Base-by-base conservation (phyloP, 2,797 vertebrate genomes). In the Okamejei kenojei region DNA sequence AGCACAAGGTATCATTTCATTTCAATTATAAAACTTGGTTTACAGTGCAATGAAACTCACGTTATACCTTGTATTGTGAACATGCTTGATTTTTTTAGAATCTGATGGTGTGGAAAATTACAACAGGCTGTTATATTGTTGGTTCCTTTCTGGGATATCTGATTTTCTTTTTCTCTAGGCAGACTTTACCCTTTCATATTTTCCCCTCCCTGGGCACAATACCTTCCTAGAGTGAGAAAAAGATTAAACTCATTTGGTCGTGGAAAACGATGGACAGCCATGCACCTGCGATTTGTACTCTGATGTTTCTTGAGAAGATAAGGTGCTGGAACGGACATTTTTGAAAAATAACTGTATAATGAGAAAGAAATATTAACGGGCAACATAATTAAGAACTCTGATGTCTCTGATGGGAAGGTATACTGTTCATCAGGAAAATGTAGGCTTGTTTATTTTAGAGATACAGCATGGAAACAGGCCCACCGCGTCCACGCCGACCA, bases 1-100 rank as follows among this genome's bases (percentile, higher is more conserved):
- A 1, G 2, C 9, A 65, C n/a, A 61, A 17, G 61, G n/a, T 32
- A 17, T 5, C 11, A 78, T 78, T 78, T 32, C 17, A 88, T 88
- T 88, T 88, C 84, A 88, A 68, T 88, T 63, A 65, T 86, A 63
- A 86, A 86, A 63, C 23, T 54, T 68, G 32, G 61, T 65, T 88
- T 65, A 63, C n/a, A 88, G 23, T 65, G 63, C 63, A 88, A 32
- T 35, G 61, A n/a, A 86, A 86, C 15, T 86, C 8, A 15, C 15
- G 15, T 65, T 6, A 65, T n/a, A n/a, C 11, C 38, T n/a, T n/a
- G 26, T 13, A 32, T 32, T 35, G 61, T 88, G 61, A 7, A 73
- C 10, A 9, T 32, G 17, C 21, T 88, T 65, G 84, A 35, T 35
- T 19, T 88, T 88, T 88, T 65, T 7, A 68, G 61, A 35, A 88